Percentiles rank a stretch among this genome's conserved stretches.
Conservation (phyloP, 37 sponge, comb jelly and placozoan species). For the Halichondria panicea region DNA sequence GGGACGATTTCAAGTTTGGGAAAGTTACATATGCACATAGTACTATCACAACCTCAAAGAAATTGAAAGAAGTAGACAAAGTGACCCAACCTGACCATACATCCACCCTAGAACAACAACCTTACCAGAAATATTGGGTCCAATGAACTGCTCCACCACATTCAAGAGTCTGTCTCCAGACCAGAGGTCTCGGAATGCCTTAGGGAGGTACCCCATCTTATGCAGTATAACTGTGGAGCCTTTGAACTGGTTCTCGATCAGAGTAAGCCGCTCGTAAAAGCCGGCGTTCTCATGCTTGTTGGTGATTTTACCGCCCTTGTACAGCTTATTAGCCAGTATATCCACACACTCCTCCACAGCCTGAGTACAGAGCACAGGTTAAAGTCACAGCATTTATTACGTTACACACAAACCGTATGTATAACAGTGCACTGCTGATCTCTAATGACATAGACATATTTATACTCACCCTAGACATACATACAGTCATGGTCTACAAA, state of each 20-base stretch:
- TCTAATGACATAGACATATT: too few relatives aligned
- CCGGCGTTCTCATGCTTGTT: constrained; percentile 67
- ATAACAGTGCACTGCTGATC: too few relatives aligned
- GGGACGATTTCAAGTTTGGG: too few relatives aligned
- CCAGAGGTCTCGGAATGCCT: constrained; percentile 64
- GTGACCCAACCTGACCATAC: too few relatives aligned
- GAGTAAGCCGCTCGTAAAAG: constrained; percentile 71
- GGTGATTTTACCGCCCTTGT: constrained; percentile 50
- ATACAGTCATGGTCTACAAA: too few relatives aligned
- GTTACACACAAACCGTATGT: background rate
- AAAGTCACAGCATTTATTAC: background rate
- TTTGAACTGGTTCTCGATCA: constrained; percentile 76
- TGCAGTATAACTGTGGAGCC: constrained; percentile 73
- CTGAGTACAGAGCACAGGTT: background rate
- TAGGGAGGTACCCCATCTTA: constrained; percentile 66
- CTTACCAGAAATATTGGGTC: constrained; percentile 76
- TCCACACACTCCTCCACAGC: constrained; percentile 70
- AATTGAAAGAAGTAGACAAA: background rate
- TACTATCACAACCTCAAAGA: too few relatives aligned
- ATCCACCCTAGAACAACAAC: too few relatives aligned
- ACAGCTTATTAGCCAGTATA: constrained; percentile 66
- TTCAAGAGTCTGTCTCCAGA: constrained; percentile 71
- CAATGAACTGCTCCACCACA: constrained; percentile 77
- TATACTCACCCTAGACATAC: too few relatives aligned
- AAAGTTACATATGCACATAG: too few relatives aligned